Conservation (phyloP, 2,888 invertebrate genomes). For the Dynastes hyllus region DNA sequence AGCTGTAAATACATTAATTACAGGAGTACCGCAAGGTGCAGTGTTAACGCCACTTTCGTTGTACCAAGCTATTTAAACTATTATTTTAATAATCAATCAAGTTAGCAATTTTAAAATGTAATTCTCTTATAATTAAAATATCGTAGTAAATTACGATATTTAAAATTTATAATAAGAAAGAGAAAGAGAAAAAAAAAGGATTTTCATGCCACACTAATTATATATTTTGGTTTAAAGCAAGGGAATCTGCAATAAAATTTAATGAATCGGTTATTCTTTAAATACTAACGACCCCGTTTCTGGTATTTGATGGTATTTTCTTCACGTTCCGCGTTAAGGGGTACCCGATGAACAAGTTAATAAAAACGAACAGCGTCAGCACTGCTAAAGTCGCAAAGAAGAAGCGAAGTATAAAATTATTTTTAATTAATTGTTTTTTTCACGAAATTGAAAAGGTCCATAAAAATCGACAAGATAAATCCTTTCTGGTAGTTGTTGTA, state of each 20-base stretch:
- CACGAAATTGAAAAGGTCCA: slow-evolving; percentile 14
- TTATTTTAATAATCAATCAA: too few species aligned
- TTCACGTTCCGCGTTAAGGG: slow-evolving; percentile 13
- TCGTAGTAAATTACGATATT: too few species aligned
- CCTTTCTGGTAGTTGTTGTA: not conserved
- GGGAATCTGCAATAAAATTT: slow-evolving; percentile 51
- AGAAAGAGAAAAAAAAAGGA: not conserved
- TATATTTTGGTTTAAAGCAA: slow-evolving; percentile 33
- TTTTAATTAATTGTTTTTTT: slow-evolving; percentile 42
- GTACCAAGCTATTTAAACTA: too few species aligned
- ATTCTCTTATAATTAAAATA: too few species aligned
- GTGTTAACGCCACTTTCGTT: too few species aligned
- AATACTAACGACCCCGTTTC: slow-evolving; percentile 45
- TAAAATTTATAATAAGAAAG: slow-evolving; percentile 9
- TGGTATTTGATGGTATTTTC: slow-evolving; percentile 37
- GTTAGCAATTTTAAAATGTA: too few species aligned
- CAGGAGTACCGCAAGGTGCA: too few species aligned
- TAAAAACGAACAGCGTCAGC: slow-evolving; percentile 20
- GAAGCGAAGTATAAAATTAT: slow-evolving; percentile 37
- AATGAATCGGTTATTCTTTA: slow-evolving; percentile 51
- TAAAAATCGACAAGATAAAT: slow-evolving; percentile 33
- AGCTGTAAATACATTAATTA: too few species aligned
- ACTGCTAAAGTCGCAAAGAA: slow-evolving; percentile 1
- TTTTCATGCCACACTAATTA: slow-evolving; percentile 20
- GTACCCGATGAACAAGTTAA: slow-evolving; percentile 24